Evolutionary conservation across 2,113 vertebrate genomes (phyloP).

Genomic region (Garra rufa): DNA sequence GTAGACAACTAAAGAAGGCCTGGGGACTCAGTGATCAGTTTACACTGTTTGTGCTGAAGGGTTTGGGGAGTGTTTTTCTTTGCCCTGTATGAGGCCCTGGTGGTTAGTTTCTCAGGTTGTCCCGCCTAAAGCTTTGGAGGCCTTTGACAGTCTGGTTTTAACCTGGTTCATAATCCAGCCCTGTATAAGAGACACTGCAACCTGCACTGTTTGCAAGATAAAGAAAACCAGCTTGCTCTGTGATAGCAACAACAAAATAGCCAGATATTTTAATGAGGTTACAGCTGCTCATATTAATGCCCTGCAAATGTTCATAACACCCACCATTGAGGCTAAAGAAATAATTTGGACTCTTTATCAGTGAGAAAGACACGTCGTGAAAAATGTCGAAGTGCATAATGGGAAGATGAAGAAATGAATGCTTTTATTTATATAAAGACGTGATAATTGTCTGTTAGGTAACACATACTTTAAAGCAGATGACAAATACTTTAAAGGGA

Average conservation of each 20-base stretch:
- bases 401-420: not conserved
- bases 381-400: not conserved
- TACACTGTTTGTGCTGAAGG: not conserved
- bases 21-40: not conserved
- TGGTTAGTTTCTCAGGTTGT: not conserved
- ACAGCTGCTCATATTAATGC: not conserved
- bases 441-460: conserved; percentile 32
- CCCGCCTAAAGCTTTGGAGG: not conserved
- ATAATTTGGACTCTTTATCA: not conserved
- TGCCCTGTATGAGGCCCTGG: not conserved
- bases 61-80: not conserved
- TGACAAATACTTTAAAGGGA: not conserved
- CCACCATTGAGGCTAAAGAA: not conserved
- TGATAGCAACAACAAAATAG: not conserved
- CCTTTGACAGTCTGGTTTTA: not conserved
- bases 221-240: not conserved
- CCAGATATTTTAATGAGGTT: not conserved
- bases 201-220: too few species aligned
- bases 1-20: not conserved
- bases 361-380: not conserved
- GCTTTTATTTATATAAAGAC: conserved; percentile 12
- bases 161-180: not conserved
- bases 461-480: not conserved
- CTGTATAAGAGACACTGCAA: not conserved
- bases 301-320: not conserved